A percentile compares a stretch with the other conserved stretches of the same genome.
phyloP scores from a whole-genome alignment of 1,140 invertebrate species.

The Drosophila kanapiae region DNA sequence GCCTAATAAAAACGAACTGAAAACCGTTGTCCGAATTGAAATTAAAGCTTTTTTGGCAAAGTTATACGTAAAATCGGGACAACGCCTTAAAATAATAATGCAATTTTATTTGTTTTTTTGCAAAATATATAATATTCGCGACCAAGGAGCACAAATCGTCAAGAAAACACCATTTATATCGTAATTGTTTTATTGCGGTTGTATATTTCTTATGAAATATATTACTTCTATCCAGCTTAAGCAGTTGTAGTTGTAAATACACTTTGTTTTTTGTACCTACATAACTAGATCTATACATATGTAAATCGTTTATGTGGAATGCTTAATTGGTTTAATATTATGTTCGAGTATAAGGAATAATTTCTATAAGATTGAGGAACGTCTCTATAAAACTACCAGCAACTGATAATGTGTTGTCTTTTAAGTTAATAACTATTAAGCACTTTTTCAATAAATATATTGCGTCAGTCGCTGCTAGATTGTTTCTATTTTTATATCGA shows the following conservation, averaged over 20 bases:
- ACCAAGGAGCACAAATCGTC: neutral
- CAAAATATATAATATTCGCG: neutral
- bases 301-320: constrained; percentile 46
- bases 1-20: too few species aligned
- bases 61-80: too few species aligned
- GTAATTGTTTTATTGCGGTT: constrained; percentile 6
- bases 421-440: neutral
- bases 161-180: neutral
- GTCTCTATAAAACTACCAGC: constrained; percentile 3
- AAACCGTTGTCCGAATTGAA: too few species aligned
- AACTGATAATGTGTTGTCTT: neutral
- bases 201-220: constrained; percentile 48
- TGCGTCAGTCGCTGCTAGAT: neutral
- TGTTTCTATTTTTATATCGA: neutral
- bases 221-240: constrained; percentile 50
- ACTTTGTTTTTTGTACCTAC: constrained; percentile 19
- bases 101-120: neutral
- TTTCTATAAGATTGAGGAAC: constrained; percentile 23
- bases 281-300: constrained; percentile 16
- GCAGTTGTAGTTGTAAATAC: constrained; percentile 36
- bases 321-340: neutral
- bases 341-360: constrained; percentile 41
- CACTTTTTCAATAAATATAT: constrained; percentile 13
- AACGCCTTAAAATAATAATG: neutral
- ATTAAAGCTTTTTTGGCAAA: too few species aligned